Evolutionary conservation across 2,888 invertebrate genomes (phyloP).

Genomic region (Pandemis cinnamomeana): DNA sequence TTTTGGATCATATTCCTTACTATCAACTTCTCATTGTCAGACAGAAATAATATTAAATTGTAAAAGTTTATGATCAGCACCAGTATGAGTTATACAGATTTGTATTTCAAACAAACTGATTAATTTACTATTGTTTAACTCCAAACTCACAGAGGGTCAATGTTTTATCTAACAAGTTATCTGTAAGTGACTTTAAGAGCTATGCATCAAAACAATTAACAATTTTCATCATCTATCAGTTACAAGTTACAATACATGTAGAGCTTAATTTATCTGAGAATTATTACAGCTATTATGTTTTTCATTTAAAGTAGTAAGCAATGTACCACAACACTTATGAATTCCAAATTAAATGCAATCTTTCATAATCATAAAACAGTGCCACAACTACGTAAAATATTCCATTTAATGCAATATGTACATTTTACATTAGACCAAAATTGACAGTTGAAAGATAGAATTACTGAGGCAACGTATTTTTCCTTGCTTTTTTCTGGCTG

Average conservation of each 20-base stretch:
- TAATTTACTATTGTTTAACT: constrained; percentile 11
- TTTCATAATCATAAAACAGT: constrained; percentile 27
- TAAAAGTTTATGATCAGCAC: background rate
- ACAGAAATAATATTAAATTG: background rate
- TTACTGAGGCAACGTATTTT: background rate
- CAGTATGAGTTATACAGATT: background rate
- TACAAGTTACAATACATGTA: constrained; percentile 9
- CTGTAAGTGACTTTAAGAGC: constrained; percentile 27
- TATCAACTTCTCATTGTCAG: background rate
- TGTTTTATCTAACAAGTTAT: constrained; percentile 39
- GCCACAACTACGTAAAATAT: constrained; percentile 35
- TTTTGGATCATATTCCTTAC: background rate
- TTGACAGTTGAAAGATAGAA: background rate
- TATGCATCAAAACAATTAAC: constrained; percentile 23
- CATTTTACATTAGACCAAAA: constrained; percentile 12
- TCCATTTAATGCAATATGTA: constrained; percentile 40
- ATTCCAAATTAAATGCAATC: constrained; percentile 39
- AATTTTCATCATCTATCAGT: constrained; percentile 2
- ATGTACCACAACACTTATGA: constrained; percentile 24
- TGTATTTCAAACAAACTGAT: background rate
- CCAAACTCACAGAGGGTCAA: constrained; percentile 27
- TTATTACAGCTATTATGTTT: background rate
- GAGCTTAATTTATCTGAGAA: constrained; percentile 13
- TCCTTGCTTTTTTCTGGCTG: background rate
- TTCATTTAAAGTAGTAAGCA: constrained; percentile 20